Base-by-base conservation (phyloP, 2,888 invertebrate species). In the Drosophila demipolita region DNA sequence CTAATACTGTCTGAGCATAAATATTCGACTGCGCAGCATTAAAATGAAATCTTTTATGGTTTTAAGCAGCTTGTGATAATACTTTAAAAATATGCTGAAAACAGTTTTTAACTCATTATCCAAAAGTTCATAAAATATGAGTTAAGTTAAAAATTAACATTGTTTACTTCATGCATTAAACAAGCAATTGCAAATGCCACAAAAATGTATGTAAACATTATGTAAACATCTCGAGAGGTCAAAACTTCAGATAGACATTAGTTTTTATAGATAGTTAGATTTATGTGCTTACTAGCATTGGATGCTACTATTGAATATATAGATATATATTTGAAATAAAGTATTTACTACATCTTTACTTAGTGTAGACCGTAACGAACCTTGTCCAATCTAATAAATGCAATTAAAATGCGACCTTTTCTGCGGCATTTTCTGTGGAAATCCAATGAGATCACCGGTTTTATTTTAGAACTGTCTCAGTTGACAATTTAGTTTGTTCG, bases 271-370 rank as follows among this genome's bases (percentile, higher is more conserved):
- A n/a, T 1, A 66, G 49, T 66, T 52, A 73, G 52, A 89, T 71
- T 57, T 64, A 50, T 80, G 42, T 88, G 78, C 55, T 45, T 80
- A 73, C 79, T 89, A 70, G 71, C 88, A 75, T 73, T 23, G 23
- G 23, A 23, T 23, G 23, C 23, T 23, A 57, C 50, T 61, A 53
- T 67, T 64, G 29, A 54, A 69, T 48, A 57, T 5, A 12, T 35
- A 7, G 15, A 40, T 40, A 5, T 29, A 29, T 29, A 29, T 29
- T 5, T 4, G 6, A 6, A 5, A 29, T 23, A 29, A 29, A 29
- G 2, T 29, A 29, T 2, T 29, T 6, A 29, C 29, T 6, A 29
- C 58, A 77, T 63, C 66, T 61, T 36, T 38, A 36, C 36, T 58
- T 32, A 53, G 36, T 59, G 35, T 11, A 23, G 50, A 58, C 12